Conservation (phyloP, 2,888 invertebrate species). For the Oscheius sp. region DNA sequence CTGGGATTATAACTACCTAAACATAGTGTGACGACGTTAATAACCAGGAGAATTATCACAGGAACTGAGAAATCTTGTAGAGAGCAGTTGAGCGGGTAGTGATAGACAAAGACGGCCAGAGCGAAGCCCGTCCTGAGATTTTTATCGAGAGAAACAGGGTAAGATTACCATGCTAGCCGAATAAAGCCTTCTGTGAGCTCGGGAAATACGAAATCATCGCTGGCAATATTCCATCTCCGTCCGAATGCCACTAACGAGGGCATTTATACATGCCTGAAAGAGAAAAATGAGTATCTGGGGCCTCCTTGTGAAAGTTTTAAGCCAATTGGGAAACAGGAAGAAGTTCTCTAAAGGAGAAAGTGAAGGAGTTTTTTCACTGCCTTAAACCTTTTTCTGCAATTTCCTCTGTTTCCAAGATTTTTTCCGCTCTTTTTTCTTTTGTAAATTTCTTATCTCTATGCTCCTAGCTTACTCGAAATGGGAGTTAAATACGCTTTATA, state of each 20-base stretch:
- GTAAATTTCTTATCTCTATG: too few relatives aligned
- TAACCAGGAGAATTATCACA: conserved; percentile 65
- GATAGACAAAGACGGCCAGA: conserved; percentile 58
- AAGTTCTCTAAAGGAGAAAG: background rate
- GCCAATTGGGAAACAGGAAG: background rate
- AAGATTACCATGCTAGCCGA: conserved; percentile 75
- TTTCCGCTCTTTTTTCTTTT: too few relatives aligned
- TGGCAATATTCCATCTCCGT: conserved; percentile 89
- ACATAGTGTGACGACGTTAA: conserved; percentile 67
- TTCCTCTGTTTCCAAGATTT: too few relatives aligned
- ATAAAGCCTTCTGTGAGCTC: conserved; percentile 77
- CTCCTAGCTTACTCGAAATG: too few relatives aligned
- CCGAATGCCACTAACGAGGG: conserved; percentile 88
- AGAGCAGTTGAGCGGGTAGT: conserved; percentile 65
- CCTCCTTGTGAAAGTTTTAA: background rate
- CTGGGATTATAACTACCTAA: conserved; percentile 26
- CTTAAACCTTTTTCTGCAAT: too few relatives aligned
- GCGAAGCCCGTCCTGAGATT: conserved; percentile 45
- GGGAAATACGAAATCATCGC: conserved; percentile 91
- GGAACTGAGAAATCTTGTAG: conserved; percentile 46
- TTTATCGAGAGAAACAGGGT: background rate
- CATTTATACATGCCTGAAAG: conserved; percentile 77
- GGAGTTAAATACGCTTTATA: too few relatives aligned
- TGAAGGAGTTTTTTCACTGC: too few relatives aligned
- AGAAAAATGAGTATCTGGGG: background rate